Evolutionary conservation across 2,113 vertebrate genomes (phyloP).

Genomic region (Dryoscopus gambensis): DNA sequence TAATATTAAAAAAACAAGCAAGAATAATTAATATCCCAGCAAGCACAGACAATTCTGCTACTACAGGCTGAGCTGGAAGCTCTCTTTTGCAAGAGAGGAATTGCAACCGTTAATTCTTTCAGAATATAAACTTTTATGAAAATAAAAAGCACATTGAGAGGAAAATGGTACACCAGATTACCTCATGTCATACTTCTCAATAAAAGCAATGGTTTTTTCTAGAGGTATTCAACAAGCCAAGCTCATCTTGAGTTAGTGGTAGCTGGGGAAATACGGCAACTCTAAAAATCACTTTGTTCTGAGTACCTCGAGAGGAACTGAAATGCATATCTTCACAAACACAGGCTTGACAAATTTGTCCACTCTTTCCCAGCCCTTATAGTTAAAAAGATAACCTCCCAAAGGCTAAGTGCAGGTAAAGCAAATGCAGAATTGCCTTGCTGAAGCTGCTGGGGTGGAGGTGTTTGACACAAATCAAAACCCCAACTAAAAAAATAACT

Average conservation of each 20-base stretch:
- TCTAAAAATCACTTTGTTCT: not conserved
- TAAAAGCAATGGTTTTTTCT: not conserved
- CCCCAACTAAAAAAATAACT: not conserved
- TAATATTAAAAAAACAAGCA: not conserved
- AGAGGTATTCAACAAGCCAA: not conserved
- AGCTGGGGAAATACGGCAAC: not conserved
- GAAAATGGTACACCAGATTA: not conserved
- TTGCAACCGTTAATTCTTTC: not conserved
- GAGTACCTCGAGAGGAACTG: not conserved
- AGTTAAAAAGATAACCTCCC: not conserved
- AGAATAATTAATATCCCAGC: not conserved
- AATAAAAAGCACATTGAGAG: not conserved
- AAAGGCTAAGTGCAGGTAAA: not conserved
- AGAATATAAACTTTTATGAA: not conserved
- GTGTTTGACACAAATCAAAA: constrained; percentile 18
- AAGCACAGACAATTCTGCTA: not conserved
- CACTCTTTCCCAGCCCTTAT: not conserved
- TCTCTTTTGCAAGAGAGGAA: not conserved
- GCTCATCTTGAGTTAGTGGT: not conserved
- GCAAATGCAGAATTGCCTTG: not conserved
- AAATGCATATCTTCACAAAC: not conserved
- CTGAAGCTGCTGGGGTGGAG: not conserved
- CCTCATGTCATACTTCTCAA: not conserved
- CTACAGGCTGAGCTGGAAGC: not conserved
- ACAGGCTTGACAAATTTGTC: not conserved